A percentile compares a stretch with the other conserved stretches of the same genome.
Evolutionary conservation across 2,113 vertebrate species (phyloP).

Genomic region (Eurystomus gularis): DNA sequence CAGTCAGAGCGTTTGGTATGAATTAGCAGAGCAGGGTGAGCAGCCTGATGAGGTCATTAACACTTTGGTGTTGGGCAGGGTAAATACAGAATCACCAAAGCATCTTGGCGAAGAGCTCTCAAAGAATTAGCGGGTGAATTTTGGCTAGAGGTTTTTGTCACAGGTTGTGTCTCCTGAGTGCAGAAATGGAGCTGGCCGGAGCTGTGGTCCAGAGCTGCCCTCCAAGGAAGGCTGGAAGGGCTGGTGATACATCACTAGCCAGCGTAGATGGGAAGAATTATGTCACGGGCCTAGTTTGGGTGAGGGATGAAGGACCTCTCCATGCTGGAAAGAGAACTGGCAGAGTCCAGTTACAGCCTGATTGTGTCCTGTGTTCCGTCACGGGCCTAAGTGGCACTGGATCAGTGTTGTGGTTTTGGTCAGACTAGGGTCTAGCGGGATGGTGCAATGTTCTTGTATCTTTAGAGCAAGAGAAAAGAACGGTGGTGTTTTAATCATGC

Average conservation of each 20-base stretch:
- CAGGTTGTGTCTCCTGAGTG: not conserved
- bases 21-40: not conserved
- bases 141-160: not conserved
- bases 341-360: not conserved
- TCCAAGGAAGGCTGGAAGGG: not conserved
- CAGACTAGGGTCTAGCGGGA: not conserved
- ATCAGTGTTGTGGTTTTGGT: not conserved
- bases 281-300: too few relatives aligned
- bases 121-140: not conserved
- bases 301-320: not conserved
- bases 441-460: not conserved
- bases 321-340: not conserved
- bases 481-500: not conserved
- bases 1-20: not conserved
- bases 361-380: not conserved
- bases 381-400: not conserved
- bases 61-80: not conserved
- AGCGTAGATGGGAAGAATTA: not conserved
- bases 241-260: fast-evolving
- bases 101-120: not conserved
- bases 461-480: not conserved
- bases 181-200: fast-evolving
- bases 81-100: not conserved
- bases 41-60: not conserved
- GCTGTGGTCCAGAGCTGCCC: not conserved